Evolutionary conservation across 1,140 invertebrate species (phyloP).

Genomic region (Drosophila ironensis): DNA sequence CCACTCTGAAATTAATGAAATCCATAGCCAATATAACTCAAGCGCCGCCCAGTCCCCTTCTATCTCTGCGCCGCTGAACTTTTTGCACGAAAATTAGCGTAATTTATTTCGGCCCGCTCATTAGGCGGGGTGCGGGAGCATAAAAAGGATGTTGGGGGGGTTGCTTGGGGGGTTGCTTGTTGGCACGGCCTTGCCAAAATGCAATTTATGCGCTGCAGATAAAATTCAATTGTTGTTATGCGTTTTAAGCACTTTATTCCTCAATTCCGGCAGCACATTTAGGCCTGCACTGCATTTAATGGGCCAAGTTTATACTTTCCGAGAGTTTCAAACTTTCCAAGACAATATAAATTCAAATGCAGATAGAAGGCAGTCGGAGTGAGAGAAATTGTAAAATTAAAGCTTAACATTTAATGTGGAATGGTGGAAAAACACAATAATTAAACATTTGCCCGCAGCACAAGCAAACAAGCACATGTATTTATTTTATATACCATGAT

Average conservation of each 20-base stretch:
- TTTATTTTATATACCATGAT: too few relatives aligned
- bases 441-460: too few relatives aligned
- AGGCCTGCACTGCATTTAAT: slow-evolving; percentile 61
- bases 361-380: neutral
- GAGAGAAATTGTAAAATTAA: too few relatives aligned
- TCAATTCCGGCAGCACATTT: slow-evolving; percentile 21
- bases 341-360: neutral
- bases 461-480: neutral
- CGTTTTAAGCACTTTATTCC: neutral
- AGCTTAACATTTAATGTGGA: neutral
- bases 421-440: neutral
- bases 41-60: neutral
- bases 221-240: slow-evolving; percentile 48
- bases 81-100: slow-evolving; percentile 61
- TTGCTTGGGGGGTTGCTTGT: neutral
- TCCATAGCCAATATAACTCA: slow-evolving; percentile 63
- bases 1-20: slow-evolving; percentile 57
- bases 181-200: slow-evolving; percentile 48
- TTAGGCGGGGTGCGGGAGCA: slow-evolving; percentile 45
- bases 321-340: slow-evolving; percentile 23
- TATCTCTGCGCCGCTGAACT: slow-evolving; percentile 26
- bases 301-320: slow-evolving; percentile 50
- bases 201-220: slow-evolving; percentile 69
- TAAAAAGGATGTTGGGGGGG: neutral
- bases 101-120: slow-evolving; percentile 69